Conservation (phyloP, 2,888 invertebrate species). For the Dromius quadrimaculatus region DNA sequence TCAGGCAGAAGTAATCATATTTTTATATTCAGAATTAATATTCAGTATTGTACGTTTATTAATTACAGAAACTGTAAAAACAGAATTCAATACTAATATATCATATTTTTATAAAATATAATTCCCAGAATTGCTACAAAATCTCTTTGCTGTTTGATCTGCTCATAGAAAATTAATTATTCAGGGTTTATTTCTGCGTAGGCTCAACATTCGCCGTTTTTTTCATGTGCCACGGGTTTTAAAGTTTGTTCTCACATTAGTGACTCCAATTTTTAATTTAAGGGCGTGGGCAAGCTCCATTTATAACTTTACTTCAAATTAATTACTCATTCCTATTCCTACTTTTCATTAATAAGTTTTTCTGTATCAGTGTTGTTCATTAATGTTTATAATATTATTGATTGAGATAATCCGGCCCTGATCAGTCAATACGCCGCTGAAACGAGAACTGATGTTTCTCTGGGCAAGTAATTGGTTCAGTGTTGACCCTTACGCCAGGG, state of each 20-base stretch:
- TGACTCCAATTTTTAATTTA: too few species aligned
- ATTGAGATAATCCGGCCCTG: conserved; percentile 7
- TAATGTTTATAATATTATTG: too few species aligned
- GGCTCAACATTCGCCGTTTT: too few species aligned
- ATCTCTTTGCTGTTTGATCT: too few species aligned
- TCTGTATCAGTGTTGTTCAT: too few species aligned
- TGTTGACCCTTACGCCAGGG: conserved; percentile 21
- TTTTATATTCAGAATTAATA: background rate
- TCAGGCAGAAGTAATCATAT: conserved; percentile 21
- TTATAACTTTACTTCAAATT: conserved; percentile 47
- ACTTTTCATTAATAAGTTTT: background rate
- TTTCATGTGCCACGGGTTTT: too few species aligned
- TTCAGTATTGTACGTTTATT: background rate
- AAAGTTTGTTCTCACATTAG: too few species aligned
- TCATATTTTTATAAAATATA: too few species aligned
- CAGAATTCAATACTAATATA: too few species aligned
- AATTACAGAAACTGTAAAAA: background rate
- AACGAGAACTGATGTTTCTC: conserved; percentile 44
- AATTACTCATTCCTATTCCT: conserved; percentile 2
- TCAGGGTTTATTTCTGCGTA: too few species aligned
- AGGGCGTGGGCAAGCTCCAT: conserved; percentile 22
- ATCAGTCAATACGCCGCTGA: conserved; percentile 31
- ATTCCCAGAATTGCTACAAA: too few species aligned
- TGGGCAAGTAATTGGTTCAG: conserved; percentile 43
- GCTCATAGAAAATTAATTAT: too few species aligned